These are phyloP conservation scores for Uloborus plumipes DNA, from an alignment of 2,888 invertebrate genomes.

Conservation along the genomic window DNA sequence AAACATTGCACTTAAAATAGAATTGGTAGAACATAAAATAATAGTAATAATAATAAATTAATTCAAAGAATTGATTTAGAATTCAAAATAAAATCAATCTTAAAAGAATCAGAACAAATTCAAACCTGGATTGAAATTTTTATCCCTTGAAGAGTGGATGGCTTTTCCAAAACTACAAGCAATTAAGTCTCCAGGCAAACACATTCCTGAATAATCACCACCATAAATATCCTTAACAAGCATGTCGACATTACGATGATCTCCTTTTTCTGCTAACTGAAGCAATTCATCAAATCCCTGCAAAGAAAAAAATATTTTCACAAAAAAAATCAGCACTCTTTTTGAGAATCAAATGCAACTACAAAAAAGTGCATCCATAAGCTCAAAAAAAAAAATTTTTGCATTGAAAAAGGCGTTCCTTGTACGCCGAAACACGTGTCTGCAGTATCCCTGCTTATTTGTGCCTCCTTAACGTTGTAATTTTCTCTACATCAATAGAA, in stretches of 20 bases:
- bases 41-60: too few species aligned
- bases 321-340: not conserved
- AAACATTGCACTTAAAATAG: too few species aligned
- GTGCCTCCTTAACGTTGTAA: too few species aligned
- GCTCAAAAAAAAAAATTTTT: too few species aligned
- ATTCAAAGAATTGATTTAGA: too few species aligned
- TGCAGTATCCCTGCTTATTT: too few species aligned
- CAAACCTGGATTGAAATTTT: slow-evolving; percentile 66
- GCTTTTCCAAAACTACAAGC: slow-evolving; percentile 80
- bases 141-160: slow-evolving; percentile 56
- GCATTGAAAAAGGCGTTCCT: too few species aligned
- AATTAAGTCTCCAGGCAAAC: slow-evolving; percentile 77
- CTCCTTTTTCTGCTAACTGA: slow-evolving; percentile 78
- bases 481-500: too few species aligned
- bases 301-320: not conserved
- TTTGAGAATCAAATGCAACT: not conserved
- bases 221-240: slow-evolving; percentile 80
- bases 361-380: not conserved
- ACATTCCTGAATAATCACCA: slow-evolving; percentile 75
- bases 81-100: too few species aligned
- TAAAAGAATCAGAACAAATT: slow-evolving; percentile 46
- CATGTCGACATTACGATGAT: slow-evolving; percentile 79
- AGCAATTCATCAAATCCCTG: slow-evolving; percentile 79
- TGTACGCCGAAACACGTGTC: too few species aligned
- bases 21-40: too few species aligned